Conservation (phyloP, 1,140 invertebrate genomes). For the Bombus turneri region DNA sequence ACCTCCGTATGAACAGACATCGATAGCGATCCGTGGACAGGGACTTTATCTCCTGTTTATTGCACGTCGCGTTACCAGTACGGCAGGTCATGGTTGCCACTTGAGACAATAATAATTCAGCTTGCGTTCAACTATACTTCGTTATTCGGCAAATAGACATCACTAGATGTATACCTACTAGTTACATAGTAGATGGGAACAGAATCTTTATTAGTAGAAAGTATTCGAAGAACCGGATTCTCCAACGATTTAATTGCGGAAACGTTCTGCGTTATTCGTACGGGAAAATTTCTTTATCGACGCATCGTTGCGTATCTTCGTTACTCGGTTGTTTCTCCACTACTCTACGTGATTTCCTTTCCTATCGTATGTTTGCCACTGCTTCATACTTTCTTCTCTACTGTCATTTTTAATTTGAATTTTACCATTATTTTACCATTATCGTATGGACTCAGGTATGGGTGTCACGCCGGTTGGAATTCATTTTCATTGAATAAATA, state of each 20-base stretch:
- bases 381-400: too few species aligned
- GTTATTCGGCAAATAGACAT: slow-evolving; percentile 19
- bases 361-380: too few species aligned
- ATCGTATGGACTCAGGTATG: too few species aligned
- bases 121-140: background rate
- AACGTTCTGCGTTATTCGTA: slow-evolving; percentile 53
- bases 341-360: background rate
- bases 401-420: background rate
- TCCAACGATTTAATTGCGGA: slow-evolving; percentile 69
- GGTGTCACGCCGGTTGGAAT: too few species aligned
- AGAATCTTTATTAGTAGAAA: slow-evolving; percentile 80
- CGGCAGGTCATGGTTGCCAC: slow-evolving; percentile 56
- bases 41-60: slow-evolving; percentile 39
- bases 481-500: too few species aligned
- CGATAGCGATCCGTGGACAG: slow-evolving; percentile 33
- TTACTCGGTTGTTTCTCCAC: slow-evolving; percentile 2
- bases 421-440: too few species aligned
- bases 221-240: slow-evolving; percentile 72
- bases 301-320: too few species aligned
- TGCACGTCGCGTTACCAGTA: slow-evolving; percentile 27
- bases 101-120: slow-evolving; percentile 38
- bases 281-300: too few species aligned
- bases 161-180: background rate
- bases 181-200: slow-evolving; percentile 61
- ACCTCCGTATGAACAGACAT: background rate